Conservation (phyloP, 2,113 vertebrate genomes). For the Aspidoscelis tigris region DNA sequence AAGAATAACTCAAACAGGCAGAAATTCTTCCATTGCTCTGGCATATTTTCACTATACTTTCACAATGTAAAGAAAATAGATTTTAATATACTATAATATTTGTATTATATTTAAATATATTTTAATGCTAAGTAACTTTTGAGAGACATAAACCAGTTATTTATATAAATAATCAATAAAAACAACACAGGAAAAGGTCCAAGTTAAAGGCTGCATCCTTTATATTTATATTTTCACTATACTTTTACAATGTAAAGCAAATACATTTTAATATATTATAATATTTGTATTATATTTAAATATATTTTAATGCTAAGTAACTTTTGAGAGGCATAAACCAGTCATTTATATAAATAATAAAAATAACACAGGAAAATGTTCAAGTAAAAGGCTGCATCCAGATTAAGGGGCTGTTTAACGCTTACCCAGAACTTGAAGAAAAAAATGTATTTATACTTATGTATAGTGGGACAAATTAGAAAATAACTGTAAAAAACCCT, state of each 20-base stretch:
- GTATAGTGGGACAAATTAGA: too few relatives aligned
- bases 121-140: constrained; percentile 19
- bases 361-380: constrained; percentile 33
- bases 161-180: constrained; percentile 63
- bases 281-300: too few relatives aligned
- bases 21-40: constrained; percentile 61
- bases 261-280: constrained; percentile 38
- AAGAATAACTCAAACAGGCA: constrained; percentile 56
- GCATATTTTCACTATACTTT: constrained; percentile 62
- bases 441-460: too few relatives aligned
- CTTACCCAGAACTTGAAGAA: too few relatives aligned
- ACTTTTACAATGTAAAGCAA: constrained; percentile 71
- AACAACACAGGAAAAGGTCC: constrained; percentile 30
- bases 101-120: too few relatives aligned
- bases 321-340: constrained; percentile 39
- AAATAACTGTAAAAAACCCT: too few relatives aligned
- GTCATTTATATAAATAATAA: constrained; percentile 57
- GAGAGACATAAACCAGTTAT: constrained; percentile 46
- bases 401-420: too few relatives aligned
- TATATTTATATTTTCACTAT: constrained; percentile 58
- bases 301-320: constrained; percentile 19
- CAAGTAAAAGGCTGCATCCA: constrained; percentile 6
- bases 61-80: constrained; percentile 74
- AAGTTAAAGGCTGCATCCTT: not conserved
- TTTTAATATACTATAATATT: not conserved